Percentiles rank a stretch among this genome's conserved stretches.
Conservation (phyloP, 1,140 invertebrate genomes). For the Chymomyza costata region DNA sequence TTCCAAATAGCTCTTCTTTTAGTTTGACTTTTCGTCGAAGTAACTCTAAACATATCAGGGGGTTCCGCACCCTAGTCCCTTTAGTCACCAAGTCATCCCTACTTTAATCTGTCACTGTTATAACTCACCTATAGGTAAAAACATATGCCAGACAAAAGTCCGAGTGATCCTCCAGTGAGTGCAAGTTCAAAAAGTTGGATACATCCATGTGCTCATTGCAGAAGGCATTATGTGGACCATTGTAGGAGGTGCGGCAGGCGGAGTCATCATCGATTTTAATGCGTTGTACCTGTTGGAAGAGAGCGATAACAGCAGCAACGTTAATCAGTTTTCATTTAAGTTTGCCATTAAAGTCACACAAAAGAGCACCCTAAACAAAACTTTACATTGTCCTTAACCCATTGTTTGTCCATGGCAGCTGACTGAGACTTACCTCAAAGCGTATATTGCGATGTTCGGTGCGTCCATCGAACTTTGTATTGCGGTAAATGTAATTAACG, state of each 20-base stretch:
- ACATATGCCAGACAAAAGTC: constrained; percentile 99
- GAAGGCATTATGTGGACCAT: constrained; percentile 91
- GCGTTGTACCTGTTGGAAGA: constrained; percentile 60
- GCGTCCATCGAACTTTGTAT: constrained; percentile 93
- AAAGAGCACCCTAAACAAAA: too few relatives aligned
- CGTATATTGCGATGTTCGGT: constrained; percentile 94
- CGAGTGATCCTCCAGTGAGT: constrained; percentile 97
- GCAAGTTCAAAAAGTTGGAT: constrained; percentile 98
- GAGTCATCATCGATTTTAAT: constrained; percentile 91
- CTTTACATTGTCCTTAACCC: constrained; percentile 34
- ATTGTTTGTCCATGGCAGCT: constrained; percentile 26
- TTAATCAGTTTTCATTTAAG: too few relatives aligned
- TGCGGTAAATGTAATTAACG: constrained; percentile 97
- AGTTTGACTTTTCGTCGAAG: too few relatives aligned
- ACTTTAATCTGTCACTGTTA: neutral
- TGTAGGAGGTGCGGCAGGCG: constrained; percentile 81
- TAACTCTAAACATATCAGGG: too few relatives aligned
- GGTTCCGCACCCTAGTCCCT: too few relatives aligned
- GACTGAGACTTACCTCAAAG: constrained; percentile 89
- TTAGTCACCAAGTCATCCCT: too few relatives aligned
- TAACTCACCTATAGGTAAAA: constrained; percentile 89
- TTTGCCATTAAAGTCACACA: too few relatives aligned
- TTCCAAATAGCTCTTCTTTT: too few relatives aligned
- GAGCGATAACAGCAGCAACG: too few relatives aligned
- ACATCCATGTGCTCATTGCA: constrained; percentile 99